Conservation (phyloP, 2,888 invertebrate species). For the Gerris lacustris region DNA sequence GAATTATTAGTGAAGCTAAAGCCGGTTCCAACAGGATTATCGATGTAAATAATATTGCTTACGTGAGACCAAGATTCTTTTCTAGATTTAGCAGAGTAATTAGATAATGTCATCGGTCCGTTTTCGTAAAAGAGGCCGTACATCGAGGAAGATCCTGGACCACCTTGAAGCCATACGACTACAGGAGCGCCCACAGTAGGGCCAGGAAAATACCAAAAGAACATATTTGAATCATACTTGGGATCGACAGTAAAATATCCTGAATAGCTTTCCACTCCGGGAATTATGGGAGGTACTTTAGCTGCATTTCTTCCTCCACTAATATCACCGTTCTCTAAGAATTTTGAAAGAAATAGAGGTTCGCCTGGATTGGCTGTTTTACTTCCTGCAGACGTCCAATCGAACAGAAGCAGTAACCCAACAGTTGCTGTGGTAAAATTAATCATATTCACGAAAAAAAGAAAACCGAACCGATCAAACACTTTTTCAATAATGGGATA, state of each 20-base stretch:
- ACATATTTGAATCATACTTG: slow-evolving; percentile 40
- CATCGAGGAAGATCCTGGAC: slow-evolving; percentile 45
- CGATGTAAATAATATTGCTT: slow-evolving; percentile 49
- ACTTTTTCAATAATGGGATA: no score
- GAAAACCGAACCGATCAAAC: no score
- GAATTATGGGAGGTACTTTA: slow-evolving; percentile 27
- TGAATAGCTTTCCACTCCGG: slow-evolving; percentile 44
- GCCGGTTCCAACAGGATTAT: slow-evolving; percentile 53
- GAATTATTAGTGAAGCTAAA: slow-evolving; percentile 50
- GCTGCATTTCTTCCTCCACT: slow-evolving; percentile 36
- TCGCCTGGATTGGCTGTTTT: slow-evolving; percentile 31
- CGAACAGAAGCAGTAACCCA: no score
- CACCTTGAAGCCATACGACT: slow-evolving; percentile 47
- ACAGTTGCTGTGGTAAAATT: no score
- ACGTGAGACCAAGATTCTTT: slow-evolving; percentile 48
- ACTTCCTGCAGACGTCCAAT: no score
- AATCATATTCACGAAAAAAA: no score
- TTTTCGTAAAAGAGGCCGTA: slow-evolving; percentile 47
- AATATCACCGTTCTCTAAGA: slow-evolving; percentile 42
- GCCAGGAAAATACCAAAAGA: slow-evolving; percentile 43
- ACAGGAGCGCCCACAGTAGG: slow-evolving; percentile 38
- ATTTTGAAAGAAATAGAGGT: slow-evolving; percentile 48
- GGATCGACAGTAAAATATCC: slow-evolving; percentile 53
- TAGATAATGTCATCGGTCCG: slow-evolving; percentile 40
- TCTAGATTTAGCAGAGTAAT: slow-evolving; percentile 31